phyloP scores from a whole-genome alignment of 2,797 vertebrate genomes.

The Brotula barbata region DNA sequence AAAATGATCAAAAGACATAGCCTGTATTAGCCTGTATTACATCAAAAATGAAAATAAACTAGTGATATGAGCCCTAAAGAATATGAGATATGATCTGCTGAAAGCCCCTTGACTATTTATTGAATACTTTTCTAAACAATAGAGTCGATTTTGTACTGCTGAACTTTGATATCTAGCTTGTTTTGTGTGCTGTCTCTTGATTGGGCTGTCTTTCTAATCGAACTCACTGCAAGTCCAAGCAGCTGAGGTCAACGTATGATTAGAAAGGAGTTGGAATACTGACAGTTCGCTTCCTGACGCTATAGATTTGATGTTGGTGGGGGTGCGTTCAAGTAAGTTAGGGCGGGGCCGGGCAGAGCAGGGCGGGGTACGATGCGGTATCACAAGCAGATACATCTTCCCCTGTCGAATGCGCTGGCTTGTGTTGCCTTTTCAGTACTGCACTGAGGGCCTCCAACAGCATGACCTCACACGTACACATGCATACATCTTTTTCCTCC shows the following conservation, averaged over 20 bases:
- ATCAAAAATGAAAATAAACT: no score
- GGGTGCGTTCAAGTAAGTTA: slow-evolving; percentile 3
- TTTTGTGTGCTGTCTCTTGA: slow-evolving; percentile 3
- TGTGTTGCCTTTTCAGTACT: slow-evolving; percentile 67
- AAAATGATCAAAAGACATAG: no score
- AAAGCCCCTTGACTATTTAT: no score
- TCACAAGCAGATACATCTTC: slow-evolving; percentile 82
- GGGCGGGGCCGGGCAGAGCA: slow-evolving; percentile 47
- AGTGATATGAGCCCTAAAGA: no score
- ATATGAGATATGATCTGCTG: no score
- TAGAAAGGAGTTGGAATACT: slow-evolving; percentile 59
- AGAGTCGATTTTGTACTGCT: no score
- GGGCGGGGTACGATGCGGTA: slow-evolving; percentile 58
- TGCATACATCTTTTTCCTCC: slow-evolving; percentile 31
- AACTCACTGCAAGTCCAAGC: no score
- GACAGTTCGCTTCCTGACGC: slow-evolving; percentile 59
- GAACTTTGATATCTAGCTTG: background rate
- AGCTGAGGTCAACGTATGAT: slow-evolving; percentile 69
- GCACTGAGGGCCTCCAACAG: slow-evolving; percentile 56
- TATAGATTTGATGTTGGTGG: slow-evolving; percentile 35
- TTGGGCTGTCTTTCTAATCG: no score
- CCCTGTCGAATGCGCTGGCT: slow-evolving; percentile 66
- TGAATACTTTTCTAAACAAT: no score
- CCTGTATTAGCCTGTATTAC: no score
- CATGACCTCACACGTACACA: slow-evolving; percentile 37